Evolutionary conservation across 2,888 invertebrate genomes (phyloP).

Genomic region (Cactoblastis cactorum): DNA sequence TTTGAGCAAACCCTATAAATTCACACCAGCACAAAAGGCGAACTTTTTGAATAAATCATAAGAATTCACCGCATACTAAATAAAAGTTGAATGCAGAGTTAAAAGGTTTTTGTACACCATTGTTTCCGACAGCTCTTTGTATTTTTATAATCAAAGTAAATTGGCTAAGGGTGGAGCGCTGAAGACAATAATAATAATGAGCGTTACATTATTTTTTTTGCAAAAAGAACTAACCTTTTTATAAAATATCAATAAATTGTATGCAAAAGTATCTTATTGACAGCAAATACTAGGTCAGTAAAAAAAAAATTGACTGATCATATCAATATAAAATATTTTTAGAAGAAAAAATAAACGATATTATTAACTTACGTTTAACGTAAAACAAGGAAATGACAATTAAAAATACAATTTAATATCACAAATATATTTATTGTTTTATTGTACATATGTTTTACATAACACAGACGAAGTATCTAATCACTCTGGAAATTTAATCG

Average conservation of each 20-base stretch:
- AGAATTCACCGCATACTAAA: neutral
- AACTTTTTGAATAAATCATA: slow-evolving; percentile 8
- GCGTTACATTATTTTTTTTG: no score
- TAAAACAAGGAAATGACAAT: no score
- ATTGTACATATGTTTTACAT: slow-evolving; percentile 68
- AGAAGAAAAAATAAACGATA: no score
- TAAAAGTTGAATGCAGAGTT: neutral
- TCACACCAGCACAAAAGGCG: neutral
- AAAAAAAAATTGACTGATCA: no score
- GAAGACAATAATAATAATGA: no score
- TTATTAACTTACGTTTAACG: no score
- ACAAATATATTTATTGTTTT: slow-evolving; percentile 75
- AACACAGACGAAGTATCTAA: slow-evolving; percentile 64
- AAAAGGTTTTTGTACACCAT: slow-evolving; percentile 18
- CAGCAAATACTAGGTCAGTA: no score
- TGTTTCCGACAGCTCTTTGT: neutral
- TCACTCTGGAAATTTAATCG: slow-evolving; percentile 56
- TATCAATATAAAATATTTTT: no score
- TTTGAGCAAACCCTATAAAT: neutral
- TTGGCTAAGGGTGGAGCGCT: no score
- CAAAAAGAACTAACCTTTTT: no score
- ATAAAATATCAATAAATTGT: no score
- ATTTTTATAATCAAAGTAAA: neutral
- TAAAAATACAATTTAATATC: slow-evolving; percentile 42
- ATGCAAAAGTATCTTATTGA: no score